Conservation (phyloP, 2,888 invertebrate species). For the Nipponacmea schrenckii region DNA sequence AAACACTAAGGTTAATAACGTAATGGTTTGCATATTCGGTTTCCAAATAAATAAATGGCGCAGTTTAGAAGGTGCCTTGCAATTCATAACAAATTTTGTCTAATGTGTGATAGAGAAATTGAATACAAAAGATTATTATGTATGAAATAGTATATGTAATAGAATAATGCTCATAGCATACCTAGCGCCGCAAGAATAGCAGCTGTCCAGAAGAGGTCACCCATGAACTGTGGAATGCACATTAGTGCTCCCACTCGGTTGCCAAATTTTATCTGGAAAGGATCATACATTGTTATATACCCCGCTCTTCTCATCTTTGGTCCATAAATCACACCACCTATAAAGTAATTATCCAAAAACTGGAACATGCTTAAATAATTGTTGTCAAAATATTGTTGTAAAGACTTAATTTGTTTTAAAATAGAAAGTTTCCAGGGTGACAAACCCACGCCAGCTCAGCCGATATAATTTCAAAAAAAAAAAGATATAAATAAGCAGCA, state of each 20-base stretch:
- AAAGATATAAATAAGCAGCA: too few relatives aligned
- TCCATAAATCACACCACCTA: constrained; percentile 55
- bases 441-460: too few relatives aligned
- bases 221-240: constrained; percentile 52
- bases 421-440: too few relatives aligned
- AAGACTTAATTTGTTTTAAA: too few relatives aligned
- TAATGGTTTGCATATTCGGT: too few relatives aligned
- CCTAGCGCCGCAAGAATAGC: constrained; percentile 55
- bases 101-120: not conserved
- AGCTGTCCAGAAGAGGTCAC: constrained; percentile 57
- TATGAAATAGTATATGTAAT: not conserved
- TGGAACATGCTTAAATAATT: not conserved
- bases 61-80: too few relatives aligned
- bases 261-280: constrained; percentile 52
- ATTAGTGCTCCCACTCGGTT: constrained; percentile 49
- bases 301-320: constrained; percentile 47
- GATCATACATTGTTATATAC: constrained; percentile 57
- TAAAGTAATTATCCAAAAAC: not conserved
- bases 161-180: constrained; percentile 19
- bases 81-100: not conserved
- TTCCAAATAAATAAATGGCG: too few relatives aligned
- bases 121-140: not conserved
- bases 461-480: too few relatives aligned
- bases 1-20: too few relatives aligned
- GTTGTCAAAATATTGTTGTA: not conserved